These are phyloP conservation scores for Takifugu ocellatus DNA, from an alignment of 2,797 vertebrate genomes.

Conservation along the genomic window DNA sequence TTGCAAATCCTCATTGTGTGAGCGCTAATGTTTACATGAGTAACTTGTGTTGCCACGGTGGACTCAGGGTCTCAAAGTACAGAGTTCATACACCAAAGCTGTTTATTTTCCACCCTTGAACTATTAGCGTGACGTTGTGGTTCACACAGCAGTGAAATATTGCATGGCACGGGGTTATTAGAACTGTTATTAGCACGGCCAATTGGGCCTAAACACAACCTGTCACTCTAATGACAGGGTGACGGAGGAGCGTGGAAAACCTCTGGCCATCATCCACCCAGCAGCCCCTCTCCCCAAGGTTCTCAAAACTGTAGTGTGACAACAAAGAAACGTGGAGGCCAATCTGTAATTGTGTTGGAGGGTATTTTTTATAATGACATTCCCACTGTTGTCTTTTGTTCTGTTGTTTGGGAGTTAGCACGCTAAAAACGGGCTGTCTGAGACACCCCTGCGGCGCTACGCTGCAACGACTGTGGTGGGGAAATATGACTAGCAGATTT, in stretches of 20 bases:
- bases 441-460: too few species aligned
- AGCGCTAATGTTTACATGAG: too few species aligned
- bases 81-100: constrained; percentile 30
- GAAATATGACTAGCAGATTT: neutral
- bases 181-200: constrained; percentile 76
- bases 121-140: constrained; percentile 56
- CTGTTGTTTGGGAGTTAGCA: too few species aligned
- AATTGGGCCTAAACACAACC: constrained; percentile 73
- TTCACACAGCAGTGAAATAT: constrained; percentile 76
- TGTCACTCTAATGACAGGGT: constrained; percentile 79
- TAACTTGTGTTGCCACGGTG: too few species aligned
- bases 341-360: too few species aligned
- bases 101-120: constrained; percentile 66
- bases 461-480: neutral
- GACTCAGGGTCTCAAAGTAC: too few species aligned
- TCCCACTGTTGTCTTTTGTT: too few species aligned
- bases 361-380: too few species aligned
- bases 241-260: constrained; percentile 49
- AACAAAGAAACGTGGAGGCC: too few species aligned
- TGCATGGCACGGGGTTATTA: constrained; percentile 70
- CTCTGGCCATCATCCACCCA: constrained; percentile 61
- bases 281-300: constrained; percentile 21
- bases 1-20: too few species aligned
- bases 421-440: too few species aligned
- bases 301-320: too few species aligned